Evolutionary conservation across 2,113 vertebrate species (phyloP), one percentile per base, ranked within the genome.

Genomic region (Aspiorhynchus laticeps): DNA sequence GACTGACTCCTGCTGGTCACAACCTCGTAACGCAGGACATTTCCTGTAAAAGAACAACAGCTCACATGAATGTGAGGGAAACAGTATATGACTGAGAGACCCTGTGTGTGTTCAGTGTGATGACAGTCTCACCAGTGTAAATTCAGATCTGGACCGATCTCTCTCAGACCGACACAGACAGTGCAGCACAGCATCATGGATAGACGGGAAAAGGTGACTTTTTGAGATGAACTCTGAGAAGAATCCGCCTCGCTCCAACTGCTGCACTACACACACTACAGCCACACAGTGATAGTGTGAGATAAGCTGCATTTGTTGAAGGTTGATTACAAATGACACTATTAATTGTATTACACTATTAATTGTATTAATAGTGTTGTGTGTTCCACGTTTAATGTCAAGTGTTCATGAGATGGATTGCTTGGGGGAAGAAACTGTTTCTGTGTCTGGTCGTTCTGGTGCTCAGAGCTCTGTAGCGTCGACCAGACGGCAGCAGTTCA

Each of bases 181-280:
- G 81, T 96, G 94, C 73, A 91, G 88, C 83, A 98, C 95, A 0
- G 97, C 97, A 0, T 96, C 96, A 0, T 97, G 96, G 33, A 99
- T 91, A 0, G 96, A 95, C 83, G 95, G 92, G 74, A 99, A 98
- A 88, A 98, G 92, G 19, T 86, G 91, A 87, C 90, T 92, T 92
- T 97, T 98, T 46, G 96, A 94, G 93, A 98, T 92, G 12, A 92
- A 88, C 0, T 93, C 91, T 3, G 94, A 95, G 85, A 99, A 99
- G 92, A 98, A 97, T 79, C 92, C 90, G n/a, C 96, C 96, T 0
- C 41, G 89, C 85, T 98, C 97, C 83, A 99, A 89, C 92, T 98
- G 96, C 63, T 93, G 38, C 24, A 98, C 91, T 31, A 99, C 94
- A 0, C 94, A 92, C 2, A 38, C 97, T 98, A 41, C n/a, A 67